These are phyloP conservation scores for Engystomops pustulosus DNA, from an alignment of 2,113 vertebrate species.

Conservation along the genomic window DNA sequence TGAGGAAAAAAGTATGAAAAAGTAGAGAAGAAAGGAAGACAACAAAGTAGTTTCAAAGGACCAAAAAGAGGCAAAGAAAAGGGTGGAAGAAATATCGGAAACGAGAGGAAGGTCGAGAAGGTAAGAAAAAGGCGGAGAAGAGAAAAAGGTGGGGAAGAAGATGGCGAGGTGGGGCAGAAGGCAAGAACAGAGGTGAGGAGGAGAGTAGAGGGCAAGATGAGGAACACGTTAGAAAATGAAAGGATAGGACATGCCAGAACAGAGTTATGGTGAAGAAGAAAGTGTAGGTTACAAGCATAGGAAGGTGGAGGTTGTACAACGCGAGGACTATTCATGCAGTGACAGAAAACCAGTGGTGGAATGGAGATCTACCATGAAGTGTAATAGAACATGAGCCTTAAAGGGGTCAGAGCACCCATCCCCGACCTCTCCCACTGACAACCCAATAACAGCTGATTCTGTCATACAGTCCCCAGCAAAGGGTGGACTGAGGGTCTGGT, in stretches of 20 bases:
- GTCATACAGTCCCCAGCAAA: background rate
- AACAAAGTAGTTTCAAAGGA: background rate
- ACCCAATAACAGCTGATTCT: background rate
- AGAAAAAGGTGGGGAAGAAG: background rate
- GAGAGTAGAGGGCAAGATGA: background rate
- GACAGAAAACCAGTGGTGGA: background rate
- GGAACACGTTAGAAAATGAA: no score
- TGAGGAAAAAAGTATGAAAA: no score
- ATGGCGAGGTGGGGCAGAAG: background rate
- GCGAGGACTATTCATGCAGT: background rate
- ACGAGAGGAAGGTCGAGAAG: background rate
- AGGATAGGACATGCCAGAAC: background rate
- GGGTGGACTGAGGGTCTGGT: background rate
- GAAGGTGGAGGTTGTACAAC: background rate
- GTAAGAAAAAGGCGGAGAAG: no score
- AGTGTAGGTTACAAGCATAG: background rate
- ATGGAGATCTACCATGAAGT: background rate
- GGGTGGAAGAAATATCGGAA: background rate
- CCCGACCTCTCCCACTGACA: background rate
- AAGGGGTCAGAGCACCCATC: background rate
- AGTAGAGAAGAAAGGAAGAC: background rate
- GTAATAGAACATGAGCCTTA: background rate
- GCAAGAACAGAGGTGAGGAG: background rate
- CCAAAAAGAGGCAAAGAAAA: background rate
- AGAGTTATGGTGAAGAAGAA: no score